A percentile compares a stretch with the other conserved stretches of the same genome.
Evolutionary conservation across 2,888 invertebrate species (phyloP).

Genomic region (Tipula vernalis): DNA sequence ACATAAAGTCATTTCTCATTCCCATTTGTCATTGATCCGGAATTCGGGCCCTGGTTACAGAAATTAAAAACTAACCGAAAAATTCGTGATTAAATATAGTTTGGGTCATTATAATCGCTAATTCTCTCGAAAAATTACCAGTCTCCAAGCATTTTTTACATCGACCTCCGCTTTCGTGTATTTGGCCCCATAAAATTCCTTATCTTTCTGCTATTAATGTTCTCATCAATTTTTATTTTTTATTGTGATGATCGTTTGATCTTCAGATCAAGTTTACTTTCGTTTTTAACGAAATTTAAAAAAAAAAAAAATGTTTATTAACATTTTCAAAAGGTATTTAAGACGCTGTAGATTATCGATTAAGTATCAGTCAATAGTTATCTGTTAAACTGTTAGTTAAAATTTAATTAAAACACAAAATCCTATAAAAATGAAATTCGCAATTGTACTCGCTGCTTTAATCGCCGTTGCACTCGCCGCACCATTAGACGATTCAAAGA

Average conservation of each 20-base stretch:
- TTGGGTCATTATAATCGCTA: no score
- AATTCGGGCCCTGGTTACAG: no score
- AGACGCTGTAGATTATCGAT: not conserved
- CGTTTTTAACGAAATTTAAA: not conserved
- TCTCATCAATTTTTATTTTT: not conserved
- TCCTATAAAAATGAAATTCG: conserved; percentile 8
- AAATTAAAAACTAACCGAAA: no score
- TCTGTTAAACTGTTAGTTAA: not conserved
- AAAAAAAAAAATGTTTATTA: not conserved
- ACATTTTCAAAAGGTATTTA: not conserved
- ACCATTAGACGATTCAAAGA: not conserved
- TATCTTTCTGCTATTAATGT: not conserved
- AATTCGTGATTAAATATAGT: no score
- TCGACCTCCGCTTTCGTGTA: no score
- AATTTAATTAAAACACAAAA: not conserved
- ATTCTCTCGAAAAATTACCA: no score
- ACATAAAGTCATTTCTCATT: no score
- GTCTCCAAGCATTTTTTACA: no score
- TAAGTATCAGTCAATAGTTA: not conserved
- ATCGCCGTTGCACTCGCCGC: not conserved
- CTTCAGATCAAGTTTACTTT: not conserved
- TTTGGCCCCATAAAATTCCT: not conserved
- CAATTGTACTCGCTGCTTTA: not conserved
- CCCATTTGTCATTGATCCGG: no score
- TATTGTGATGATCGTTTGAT: not conserved